A percentile compares a stretch with the other conserved stretches of the same genome.
phyloP scores from a whole-genome alignment of 2,888 invertebrate genomes.

The Embidobia sp. region DNA sequence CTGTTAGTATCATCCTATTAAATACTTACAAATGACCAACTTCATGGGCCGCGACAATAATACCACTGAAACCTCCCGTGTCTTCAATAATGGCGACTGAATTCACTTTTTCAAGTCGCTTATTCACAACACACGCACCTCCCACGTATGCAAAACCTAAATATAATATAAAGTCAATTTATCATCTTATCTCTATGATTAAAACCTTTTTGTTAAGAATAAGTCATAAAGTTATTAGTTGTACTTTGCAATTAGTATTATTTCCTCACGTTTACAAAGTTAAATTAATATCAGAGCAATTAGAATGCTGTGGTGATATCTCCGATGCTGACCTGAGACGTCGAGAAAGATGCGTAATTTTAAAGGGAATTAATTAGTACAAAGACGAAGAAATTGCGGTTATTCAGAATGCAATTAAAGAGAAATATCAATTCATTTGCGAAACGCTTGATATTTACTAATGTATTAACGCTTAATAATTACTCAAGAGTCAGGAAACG shows the following conservation, averaged over 20 bases:
- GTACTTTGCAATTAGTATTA: slow-evolving; percentile 58
- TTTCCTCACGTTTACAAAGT: slow-evolving; percentile 59
- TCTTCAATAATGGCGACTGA: slow-evolving; percentile 98
- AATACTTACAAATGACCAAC: slow-evolving; percentile 96
- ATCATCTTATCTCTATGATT: neutral
- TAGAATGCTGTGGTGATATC: slow-evolving; percentile 53
- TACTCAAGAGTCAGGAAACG: neutral
- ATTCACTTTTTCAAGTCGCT: slow-evolving; percentile 96
- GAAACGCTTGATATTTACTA: neutral
- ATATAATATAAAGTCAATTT: slow-evolving; percentile 64
- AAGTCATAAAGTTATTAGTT: slow-evolving; percentile 39
- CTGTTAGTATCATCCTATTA: neutral
- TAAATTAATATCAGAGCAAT: slow-evolving; percentile 71
- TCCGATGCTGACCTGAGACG: slow-evolving; percentile 27
- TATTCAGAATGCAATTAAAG: slow-evolving; percentile 6
- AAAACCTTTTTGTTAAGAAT: slow-evolving; percentile 62
- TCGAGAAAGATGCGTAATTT: slow-evolving; percentile 15
- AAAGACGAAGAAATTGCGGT: slow-evolving; percentile 4
- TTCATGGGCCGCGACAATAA: slow-evolving; percentile 98
- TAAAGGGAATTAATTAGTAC: slow-evolving; percentile 21
- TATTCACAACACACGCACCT: slow-evolving; percentile 97
- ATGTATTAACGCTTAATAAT: neutral
- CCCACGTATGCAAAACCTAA: slow-evolving; percentile 97
- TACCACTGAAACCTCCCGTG: slow-evolving; percentile 97
- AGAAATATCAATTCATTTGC: neutral